These are phyloP conservation scores for Fistularia commersonii DNA, from an alignment of 2,797 vertebrate genomes.

Conservation along the genomic window DNA sequence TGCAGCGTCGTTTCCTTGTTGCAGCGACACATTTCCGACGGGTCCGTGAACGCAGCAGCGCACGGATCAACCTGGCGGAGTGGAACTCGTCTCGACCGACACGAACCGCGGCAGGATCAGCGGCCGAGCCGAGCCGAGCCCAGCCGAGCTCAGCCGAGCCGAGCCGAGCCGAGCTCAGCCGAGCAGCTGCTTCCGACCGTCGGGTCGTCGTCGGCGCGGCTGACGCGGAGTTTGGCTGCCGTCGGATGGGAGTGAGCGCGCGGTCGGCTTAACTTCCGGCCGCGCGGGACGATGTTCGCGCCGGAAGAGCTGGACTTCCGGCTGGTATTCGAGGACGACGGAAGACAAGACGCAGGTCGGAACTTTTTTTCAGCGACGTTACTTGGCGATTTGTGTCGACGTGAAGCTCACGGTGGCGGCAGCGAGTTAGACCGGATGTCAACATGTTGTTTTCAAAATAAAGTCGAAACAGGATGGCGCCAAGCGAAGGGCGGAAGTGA, in stretches of 20 bases:
- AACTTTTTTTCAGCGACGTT: constrained; percentile 11
- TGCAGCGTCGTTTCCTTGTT: no score
- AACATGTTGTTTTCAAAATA: constrained; percentile 8
- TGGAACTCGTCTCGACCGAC: constrained; percentile 23
- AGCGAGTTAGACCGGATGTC: constrained; percentile 5
- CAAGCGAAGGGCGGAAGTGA: not conserved
- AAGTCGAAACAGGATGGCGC: not conserved
- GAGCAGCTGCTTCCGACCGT: constrained; percentile 5
- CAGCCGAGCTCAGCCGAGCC: not conserved
- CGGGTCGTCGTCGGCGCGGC: constrained; percentile 12
- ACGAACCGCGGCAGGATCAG: constrained; percentile 15
- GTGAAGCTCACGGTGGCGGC: not conserved
- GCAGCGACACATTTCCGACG: constrained; percentile 10
- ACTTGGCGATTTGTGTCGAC: constrained; percentile 3
- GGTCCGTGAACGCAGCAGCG: constrained; percentile 31
- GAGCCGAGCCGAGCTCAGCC: not conserved
- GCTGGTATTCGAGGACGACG: constrained; percentile 88
- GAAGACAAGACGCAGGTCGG: constrained; percentile 63
- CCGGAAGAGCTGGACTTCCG: constrained; percentile 92
- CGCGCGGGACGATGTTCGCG: constrained; percentile 79
- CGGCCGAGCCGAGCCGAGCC: not conserved
- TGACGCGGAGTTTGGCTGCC: constrained; percentile 33
- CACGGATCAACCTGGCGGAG: constrained; percentile 37
- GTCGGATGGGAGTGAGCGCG: constrained; percentile 44
- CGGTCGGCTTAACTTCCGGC: constrained; percentile 19